Base-by-base conservation (phyloP, 2,113 vertebrate species). In the Pterocles burchelli region DNA sequence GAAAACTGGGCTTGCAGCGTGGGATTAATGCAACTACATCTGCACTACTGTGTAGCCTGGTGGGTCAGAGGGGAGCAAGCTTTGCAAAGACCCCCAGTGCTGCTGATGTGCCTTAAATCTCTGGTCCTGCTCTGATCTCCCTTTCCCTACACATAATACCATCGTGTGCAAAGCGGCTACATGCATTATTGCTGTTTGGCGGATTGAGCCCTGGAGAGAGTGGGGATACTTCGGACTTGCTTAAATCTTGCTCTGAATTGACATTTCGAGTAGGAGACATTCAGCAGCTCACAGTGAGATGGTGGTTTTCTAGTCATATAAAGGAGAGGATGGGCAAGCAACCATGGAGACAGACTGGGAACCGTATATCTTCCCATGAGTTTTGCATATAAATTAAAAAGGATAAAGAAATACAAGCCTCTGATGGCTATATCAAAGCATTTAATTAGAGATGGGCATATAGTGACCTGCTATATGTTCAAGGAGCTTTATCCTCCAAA, bases 241-340 rank as follows among this genome's bases (percentile, higher is more conserved):
- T 38, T 18, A n/a, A 29, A 14, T 68, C 28, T 67, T 45, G 21
- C 31, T 55, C 9, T 38, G 11, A 61, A 63, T 51, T n/a, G 4
- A 8, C 43, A 6, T 38, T 72, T 72, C 21, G 17, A 0, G 1
- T 5, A 31, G 34, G 41, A 73, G 26, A 61, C 5, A 3, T 48
- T 55, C 36, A 4, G 11, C 59, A 74, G 49, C 57, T 58, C 8
- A 10, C 9, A 2, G 34, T 18, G 52, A 75, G 43, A 9, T 38
- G 16, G 2, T 11, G 21, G 43, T 43, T 93, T 54, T 71, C 28
- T 38, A 19, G n/a, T 7, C 11, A 3, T 1, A 22, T 2, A 33
- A 46, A 52, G 10, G 0, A 2, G 34, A 48, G 28, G 7, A 25
- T 0, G 0, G 9, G n/a, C 14, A 21, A 80, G 26, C 34, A 36